phyloP scores from a whole-genome alignment of 2,113 vertebrate genomes.

The mouse (Mus musculus) region DNA sequence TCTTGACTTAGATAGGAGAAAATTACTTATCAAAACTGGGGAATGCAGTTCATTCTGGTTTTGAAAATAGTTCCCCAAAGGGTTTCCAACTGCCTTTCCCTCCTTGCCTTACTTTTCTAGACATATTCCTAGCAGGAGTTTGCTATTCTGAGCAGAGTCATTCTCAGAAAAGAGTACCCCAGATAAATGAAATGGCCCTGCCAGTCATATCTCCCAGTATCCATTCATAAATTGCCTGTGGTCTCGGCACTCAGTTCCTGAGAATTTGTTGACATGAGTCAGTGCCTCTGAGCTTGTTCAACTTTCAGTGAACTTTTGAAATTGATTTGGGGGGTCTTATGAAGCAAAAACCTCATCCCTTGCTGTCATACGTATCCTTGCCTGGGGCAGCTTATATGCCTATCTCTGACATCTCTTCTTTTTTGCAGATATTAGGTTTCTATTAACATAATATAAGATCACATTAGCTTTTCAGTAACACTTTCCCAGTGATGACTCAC shows the following conservation, averaged over 20 bases:
- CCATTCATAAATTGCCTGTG: slow-evolving; percentile 1
- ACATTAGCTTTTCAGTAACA: slow-evolving; percentile 26
- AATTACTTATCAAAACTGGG: neutral
- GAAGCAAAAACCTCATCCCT: neutral
- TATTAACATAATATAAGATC: slow-evolving; percentile 46
- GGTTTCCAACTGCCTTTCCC: neutral
- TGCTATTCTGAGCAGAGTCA: neutral
- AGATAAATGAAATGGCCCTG: neutral
- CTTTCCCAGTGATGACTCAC: slow-evolving; percentile 51
- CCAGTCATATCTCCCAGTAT: neutral
- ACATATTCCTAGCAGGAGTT: neutral
- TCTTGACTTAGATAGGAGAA: neutral
- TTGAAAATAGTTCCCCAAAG: neutral
- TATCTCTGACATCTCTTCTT: slow-evolving; percentile 23
- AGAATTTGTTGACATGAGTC: slow-evolving; percentile 21
- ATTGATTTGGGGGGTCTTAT: neutral
- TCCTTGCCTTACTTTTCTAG: neutral
- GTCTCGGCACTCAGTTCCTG: neutral
- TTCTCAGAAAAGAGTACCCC: neutral
- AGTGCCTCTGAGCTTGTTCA: slow-evolving; percentile 17
- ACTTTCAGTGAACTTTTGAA: slow-evolving; percentile 33
- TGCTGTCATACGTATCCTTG: neutral
- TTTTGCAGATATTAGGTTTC: neutral
- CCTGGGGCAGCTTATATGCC: slow-evolving; percentile 15
- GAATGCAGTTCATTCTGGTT: neutral